These are phyloP conservation scores for Crax fasciolata DNA, from an alignment of 2,797 vertebrate species.

Conservation along the genomic window DNA sequence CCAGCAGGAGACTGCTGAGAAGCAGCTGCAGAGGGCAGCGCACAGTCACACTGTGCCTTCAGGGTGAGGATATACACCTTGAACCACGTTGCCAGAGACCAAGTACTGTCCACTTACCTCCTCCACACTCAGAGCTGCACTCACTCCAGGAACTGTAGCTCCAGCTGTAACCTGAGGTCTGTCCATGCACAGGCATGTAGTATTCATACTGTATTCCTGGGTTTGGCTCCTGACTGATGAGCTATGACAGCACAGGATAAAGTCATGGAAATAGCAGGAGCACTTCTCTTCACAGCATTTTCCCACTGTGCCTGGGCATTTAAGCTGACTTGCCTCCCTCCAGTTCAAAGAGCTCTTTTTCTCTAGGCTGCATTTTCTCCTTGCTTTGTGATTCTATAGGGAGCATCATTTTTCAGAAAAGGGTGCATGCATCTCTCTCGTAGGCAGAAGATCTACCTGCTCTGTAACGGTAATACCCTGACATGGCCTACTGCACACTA, in stretches of 20 bases:
- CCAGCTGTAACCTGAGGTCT: conserved; percentile 89
- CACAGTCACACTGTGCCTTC: not conserved
- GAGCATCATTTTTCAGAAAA: conserved; percentile 4
- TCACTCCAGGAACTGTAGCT: conserved; percentile 92
- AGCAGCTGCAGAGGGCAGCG: conserved; percentile 51
- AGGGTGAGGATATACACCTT: not conserved
- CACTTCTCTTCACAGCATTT: not conserved
- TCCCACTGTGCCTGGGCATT: not conserved
- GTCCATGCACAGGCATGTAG: conserved; percentile 85
- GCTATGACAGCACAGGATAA: conserved; percentile 76
- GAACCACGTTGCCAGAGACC: not conserved
- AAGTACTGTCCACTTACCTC: conserved; percentile 84
- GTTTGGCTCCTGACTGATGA: conserved; percentile 94
- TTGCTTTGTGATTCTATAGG: not conserved
- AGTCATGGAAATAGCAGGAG: not conserved
- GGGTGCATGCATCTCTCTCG: not conserved
- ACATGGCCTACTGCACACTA: not conserved
- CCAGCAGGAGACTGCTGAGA: not conserved
- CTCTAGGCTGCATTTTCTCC: not conserved
- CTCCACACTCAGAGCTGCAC: conserved; percentile 92
- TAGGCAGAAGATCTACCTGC: not conserved
- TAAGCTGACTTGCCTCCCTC: not conserved
- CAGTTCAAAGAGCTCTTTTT: not conserved
- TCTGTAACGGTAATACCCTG: not conserved
- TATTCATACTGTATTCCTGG: conserved; percentile 92